Percentiles rank a stretch among this genome's conserved stretches.
phyloP scores from a whole-genome alignment of 2,797 vertebrate genomes.

The Danio kyathit region DNA sequence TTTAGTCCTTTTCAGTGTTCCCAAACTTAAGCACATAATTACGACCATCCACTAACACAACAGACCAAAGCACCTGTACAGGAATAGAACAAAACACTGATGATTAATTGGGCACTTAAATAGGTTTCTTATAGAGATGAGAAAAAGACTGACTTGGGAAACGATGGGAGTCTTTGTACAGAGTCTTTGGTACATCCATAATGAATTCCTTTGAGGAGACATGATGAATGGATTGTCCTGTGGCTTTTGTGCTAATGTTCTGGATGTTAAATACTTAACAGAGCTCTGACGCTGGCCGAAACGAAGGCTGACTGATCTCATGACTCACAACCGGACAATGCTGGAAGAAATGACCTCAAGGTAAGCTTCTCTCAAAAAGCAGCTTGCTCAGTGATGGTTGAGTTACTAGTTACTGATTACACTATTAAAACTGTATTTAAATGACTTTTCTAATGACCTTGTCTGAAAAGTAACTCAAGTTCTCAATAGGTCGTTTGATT shows the following conservation, averaged over 20 bases:
- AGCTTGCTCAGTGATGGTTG: constrained; percentile 26
- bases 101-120: constrained; percentile 85
- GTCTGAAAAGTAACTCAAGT: too few relatives aligned
- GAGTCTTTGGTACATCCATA: constrained; percentile 77
- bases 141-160: constrained; percentile 74
- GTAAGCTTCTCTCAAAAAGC: constrained; percentile 13
- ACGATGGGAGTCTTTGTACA: constrained; percentile 77
- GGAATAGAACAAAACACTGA: constrained; percentile 77
- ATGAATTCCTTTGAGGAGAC: constrained; percentile 77
- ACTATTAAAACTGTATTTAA: too few relatives aligned
- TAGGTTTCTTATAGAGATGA: constrained; percentile 80
- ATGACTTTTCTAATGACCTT: too few relatives aligned
- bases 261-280: constrained; percentile 76
- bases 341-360: constrained; percentile 28
- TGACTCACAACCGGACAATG: constrained; percentile 35
- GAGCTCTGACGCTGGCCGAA: constrained; percentile 69
- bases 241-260: constrained; percentile 72
- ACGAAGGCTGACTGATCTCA: constrained; percentile 53
- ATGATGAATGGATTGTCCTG: constrained; percentile 74
- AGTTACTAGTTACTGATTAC: neutral
- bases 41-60: constrained; percentile 69
- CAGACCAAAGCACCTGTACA: constrained; percentile 69
- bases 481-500: too few relatives aligned
- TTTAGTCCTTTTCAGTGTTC: neutral
- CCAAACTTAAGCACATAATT: constrained; percentile 63